Evolutionary conservation across 1,140 invertebrate genomes (phyloP).

Genomic region (Vollenhovia emeryi): DNA sequence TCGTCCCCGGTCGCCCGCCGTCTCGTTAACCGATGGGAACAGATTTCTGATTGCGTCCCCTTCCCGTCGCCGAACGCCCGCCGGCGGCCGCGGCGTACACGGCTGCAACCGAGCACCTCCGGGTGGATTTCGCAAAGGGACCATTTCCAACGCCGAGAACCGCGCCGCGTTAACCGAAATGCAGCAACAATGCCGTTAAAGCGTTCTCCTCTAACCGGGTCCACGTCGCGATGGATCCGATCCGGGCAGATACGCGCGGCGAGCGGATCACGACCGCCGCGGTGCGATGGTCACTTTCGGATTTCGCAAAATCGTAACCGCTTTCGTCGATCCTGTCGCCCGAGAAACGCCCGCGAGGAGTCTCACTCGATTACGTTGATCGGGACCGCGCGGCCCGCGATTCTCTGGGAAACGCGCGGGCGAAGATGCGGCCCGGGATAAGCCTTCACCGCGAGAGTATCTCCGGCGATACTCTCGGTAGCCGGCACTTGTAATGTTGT

Average conservation of each 20-base stretch:
- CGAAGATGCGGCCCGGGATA: not conserved
- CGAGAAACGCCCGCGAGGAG: not conserved
- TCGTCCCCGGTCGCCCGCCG: not conserved
- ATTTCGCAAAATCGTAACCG: conserved; percentile 20
- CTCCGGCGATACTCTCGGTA: not conserved
- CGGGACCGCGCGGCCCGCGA: not conserved
- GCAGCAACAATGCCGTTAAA: conserved; percentile 47
- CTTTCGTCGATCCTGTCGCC: not conserved
- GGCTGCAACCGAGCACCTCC: conserved; percentile 55
- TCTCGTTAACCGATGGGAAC: conserved; percentile 67
- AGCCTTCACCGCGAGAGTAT: too few species aligned
- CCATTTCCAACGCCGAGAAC: conserved; percentile 64
- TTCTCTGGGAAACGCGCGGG: not conserved
- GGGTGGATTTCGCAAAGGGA: conserved; percentile 64
- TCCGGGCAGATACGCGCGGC: conserved; percentile 20
- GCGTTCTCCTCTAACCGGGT: conserved; percentile 47
- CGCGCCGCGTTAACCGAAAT: conserved; percentile 66
- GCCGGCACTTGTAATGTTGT: not conserved
- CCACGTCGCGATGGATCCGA: not conserved
- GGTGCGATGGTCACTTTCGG: not conserved
- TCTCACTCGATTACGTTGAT: not conserved
- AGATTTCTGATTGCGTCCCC: conserved; percentile 63
- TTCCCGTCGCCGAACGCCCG: not conserved
- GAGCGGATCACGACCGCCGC: conserved; percentile 17
- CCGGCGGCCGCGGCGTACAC: not conserved